Evolutionary conservation across 2,113 vertebrate species (phyloP).

Genomic region (Hirundichthys speculiger): DNA sequence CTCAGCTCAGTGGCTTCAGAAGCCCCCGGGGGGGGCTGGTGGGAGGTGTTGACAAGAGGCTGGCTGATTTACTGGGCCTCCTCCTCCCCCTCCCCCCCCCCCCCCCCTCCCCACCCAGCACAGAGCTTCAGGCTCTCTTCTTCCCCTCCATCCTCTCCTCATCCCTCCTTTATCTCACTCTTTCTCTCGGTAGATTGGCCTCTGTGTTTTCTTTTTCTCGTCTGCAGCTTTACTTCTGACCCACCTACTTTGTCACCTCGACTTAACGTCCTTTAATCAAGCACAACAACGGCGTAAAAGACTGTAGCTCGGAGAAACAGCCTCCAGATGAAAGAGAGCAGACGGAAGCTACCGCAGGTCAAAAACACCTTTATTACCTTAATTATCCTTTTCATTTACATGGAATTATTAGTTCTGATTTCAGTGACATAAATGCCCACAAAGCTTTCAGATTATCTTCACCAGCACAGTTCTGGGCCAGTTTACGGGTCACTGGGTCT

Average conservation of each 20-base stretch:
- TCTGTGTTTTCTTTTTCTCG: conserved; percentile 5
- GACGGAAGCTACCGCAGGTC: no score
- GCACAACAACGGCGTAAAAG: neutral
- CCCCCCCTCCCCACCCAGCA: conserved; percentile 17
- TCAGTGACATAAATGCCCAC: no score
- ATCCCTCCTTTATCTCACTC: conserved; percentile 8
- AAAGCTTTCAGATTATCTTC: no score
- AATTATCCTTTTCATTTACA: no score
- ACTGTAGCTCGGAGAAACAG: neutral
- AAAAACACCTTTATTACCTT: no score
- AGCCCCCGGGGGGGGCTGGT: conserved; percentile 81
- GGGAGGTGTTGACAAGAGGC: conserved; percentile 92
- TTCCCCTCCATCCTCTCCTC: conserved; percentile 17
- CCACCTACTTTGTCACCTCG: neutral
- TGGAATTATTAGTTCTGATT: no score
- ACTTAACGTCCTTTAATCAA: conserved; percentile 11
- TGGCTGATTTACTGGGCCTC: conserved; percentile 91
- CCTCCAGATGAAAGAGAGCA: neutral
- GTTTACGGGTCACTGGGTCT: no score
- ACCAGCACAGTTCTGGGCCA: no score
- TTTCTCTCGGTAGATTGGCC: conserved; percentile 17
- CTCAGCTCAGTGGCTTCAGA: conserved; percentile 91
- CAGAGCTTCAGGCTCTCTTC: conserved; percentile 52
- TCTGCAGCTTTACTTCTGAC: conserved; percentile 1
- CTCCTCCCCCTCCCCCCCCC: conserved; percentile 65